Evolutionary conservation across 2,888 invertebrate species (phyloP).

Genomic region (Cheilosia soror): DNA sequence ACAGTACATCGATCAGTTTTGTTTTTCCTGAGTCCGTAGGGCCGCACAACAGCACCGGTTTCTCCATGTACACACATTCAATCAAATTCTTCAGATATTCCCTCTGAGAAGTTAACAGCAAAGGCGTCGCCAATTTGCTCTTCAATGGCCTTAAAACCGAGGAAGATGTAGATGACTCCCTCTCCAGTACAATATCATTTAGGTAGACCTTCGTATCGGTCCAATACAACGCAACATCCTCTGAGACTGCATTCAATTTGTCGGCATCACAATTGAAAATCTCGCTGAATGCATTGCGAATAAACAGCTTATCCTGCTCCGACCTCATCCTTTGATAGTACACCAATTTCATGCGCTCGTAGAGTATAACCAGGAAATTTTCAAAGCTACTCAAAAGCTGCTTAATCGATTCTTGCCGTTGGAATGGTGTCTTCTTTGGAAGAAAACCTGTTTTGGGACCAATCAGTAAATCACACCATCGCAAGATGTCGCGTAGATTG

Average conservation of each 20-base stretch:
- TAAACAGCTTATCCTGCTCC: slow-evolving; percentile 89
- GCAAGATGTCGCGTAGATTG: slow-evolving; percentile 96
- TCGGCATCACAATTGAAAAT: slow-evolving; percentile 84
- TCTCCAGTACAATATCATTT: slow-evolving; percentile 86
- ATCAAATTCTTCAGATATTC: slow-evolving; percentile 90
- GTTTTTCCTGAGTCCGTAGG: slow-evolving; percentile 83
- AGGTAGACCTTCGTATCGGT: slow-evolving; percentile 86
- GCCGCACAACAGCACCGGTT: slow-evolving; percentile 90
- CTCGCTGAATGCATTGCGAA: slow-evolving; percentile 85
- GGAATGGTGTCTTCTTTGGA: slow-evolving; percentile 63
- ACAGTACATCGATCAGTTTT: slow-evolving; percentile 82
- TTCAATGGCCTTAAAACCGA: slow-evolving; percentile 77
- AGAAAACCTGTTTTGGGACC: slow-evolving; percentile 81
- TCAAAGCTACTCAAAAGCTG: slow-evolving; percentile 76
- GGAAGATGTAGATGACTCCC: slow-evolving; percentile 80
- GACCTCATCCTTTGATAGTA: slow-evolving; percentile 95
- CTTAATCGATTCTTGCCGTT: slow-evolving; percentile 27
- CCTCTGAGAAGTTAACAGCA: slow-evolving; percentile 86
- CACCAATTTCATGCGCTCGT: slow-evolving; percentile 88
- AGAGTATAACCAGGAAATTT: slow-evolving; percentile 80
- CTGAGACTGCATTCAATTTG: slow-evolving; percentile 82
- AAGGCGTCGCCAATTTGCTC: slow-evolving; percentile 82
- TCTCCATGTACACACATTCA: slow-evolving; percentile 95
- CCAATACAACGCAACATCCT: slow-evolving; percentile 86
- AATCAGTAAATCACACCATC: slow-evolving; percentile 94